Conservation (phyloP, 37 sponge, comb jelly and placozoan species). For the Oscarella lobularis region DNA sequence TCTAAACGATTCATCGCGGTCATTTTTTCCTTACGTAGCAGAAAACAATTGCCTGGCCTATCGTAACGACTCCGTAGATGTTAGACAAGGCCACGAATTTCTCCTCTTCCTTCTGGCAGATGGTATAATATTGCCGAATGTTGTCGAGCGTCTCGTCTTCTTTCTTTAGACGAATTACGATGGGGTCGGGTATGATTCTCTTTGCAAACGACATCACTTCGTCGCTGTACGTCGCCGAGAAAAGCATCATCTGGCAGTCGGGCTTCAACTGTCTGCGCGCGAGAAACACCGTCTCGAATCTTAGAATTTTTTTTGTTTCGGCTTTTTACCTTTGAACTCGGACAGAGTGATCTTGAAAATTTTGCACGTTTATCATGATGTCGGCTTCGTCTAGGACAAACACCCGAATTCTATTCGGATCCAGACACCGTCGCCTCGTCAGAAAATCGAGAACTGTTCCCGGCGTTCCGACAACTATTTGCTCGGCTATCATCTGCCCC, state of each 20-base stretch:
- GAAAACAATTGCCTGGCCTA: too few relatives aligned
- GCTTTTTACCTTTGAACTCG: slow-evolving; percentile 74
- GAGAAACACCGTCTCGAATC: too few relatives aligned
- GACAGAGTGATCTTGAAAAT: slow-evolving; percentile 87
- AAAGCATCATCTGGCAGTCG: slow-evolving; percentile 51
- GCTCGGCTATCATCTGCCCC: slow-evolving; percentile 6
- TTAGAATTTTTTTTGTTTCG: too few relatives aligned
- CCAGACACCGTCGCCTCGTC: slow-evolving; percentile 37
- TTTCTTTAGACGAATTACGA: slow-evolving; percentile 53
- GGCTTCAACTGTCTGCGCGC: slow-evolving; percentile 3
- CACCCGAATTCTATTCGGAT: slow-evolving; percentile 17
- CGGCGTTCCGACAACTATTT: slow-evolving; percentile 79
- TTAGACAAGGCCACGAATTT: slow-evolving; percentile 68
- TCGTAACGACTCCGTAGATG: slow-evolving; percentile 63
- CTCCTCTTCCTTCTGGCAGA: slow-evolving; percentile 55
- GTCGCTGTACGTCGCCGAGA: slow-evolving; percentile 86
- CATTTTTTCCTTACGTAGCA: too few relatives aligned
- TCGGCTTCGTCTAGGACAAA: slow-evolving; percentile 97
- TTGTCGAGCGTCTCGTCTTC: slow-evolving; percentile 70
- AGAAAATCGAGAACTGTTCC: slow-evolving; percentile 84
- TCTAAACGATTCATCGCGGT: too few relatives aligned
- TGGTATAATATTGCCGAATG: slow-evolving; percentile 69
- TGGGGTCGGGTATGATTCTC: slow-evolving; percentile 47
- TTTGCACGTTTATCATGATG: slow-evolving; percentile 83
- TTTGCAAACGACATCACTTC: slow-evolving; percentile 79